Conservation (phyloP, 1,140 invertebrate species). For the Danaus plexippus region DNA sequence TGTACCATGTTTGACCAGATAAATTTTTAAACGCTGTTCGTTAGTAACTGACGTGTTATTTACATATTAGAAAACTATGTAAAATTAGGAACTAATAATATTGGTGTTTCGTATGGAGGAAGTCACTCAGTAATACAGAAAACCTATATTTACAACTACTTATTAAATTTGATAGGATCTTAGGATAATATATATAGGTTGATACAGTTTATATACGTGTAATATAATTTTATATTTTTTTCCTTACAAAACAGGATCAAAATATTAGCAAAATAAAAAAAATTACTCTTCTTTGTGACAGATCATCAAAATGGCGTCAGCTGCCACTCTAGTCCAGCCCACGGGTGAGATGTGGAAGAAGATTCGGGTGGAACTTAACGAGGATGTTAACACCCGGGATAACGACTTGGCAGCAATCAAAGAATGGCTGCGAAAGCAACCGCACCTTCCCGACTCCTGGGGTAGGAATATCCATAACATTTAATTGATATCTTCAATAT, state of each 20-base stretch:
- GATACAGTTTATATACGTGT: background rate
- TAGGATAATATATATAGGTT: no score
- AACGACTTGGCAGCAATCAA: slow-evolving; percentile 79
- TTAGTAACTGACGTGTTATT: background rate
- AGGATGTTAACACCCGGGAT: slow-evolving; percentile 77
- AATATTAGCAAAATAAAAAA: background rate
- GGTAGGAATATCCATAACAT: slow-evolving; percentile 63
- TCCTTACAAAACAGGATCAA: background rate
- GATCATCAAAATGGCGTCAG: slow-evolving; percentile 50
- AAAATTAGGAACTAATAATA: background rate
- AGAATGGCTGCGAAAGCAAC: slow-evolving; percentile 83
- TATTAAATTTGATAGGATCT: no score
- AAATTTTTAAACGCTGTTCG: background rate
- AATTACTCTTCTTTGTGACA: background rate
- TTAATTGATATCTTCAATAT: no score
- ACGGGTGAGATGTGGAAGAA: slow-evolving; percentile 80
- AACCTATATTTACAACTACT: no score
- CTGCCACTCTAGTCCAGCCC: slow-evolving; percentile 76
- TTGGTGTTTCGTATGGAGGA: no score
- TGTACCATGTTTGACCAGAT: background rate
- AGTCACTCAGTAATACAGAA: no score
- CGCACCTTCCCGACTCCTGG: slow-evolving; percentile 80
- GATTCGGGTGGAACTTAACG: slow-evolving; percentile 83
- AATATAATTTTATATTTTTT: slow-evolving; percentile 2
- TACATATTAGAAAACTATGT: slow-evolving; percentile 2